phyloP scores from a whole-genome alignment of 1,140 invertebrate genomes.

The Drosophila arizonae region DNA sequence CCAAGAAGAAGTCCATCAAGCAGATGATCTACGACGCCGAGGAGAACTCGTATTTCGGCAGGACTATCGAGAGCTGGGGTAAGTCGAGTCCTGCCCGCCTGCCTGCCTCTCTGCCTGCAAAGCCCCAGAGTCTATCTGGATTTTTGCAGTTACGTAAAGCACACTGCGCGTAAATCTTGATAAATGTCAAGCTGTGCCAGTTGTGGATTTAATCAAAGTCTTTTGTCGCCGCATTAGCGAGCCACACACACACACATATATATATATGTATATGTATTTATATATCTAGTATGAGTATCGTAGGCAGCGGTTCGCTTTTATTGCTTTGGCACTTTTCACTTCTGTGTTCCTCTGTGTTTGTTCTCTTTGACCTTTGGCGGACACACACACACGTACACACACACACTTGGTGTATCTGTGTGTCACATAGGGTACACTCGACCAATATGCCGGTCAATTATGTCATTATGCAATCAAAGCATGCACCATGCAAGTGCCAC shows the following conservation, averaged over 20 bases:
- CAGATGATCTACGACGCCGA: conserved; percentile 88
- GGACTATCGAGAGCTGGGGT: conserved; percentile 89
- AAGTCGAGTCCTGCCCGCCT: conserved; percentile 80
- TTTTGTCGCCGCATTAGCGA: conserved; percentile 52
- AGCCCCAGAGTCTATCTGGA: too few species aligned
- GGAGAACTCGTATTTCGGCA: conserved; percentile 87
- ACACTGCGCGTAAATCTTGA: conserved; percentile 39
- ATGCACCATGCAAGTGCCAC: conserved; percentile 31
- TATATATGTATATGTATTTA: conserved; percentile 32
- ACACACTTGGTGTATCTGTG: too few species aligned
- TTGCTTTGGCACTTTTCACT: conserved; percentile 38
- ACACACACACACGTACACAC: conserved; percentile 17
- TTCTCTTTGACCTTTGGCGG: conserved; percentile 55
- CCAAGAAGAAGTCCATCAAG: conserved; percentile 85
- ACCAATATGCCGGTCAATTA: conserved; percentile 73
- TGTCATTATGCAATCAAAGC: conserved; percentile 72
- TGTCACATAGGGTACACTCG: conserved; percentile 36
- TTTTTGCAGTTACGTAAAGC: conserved; percentile 53
- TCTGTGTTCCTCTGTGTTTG: conserved; percentile 13
- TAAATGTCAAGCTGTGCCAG: conserved; percentile 54
- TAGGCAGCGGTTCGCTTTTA: conserved; percentile 31
- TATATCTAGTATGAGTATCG: conserved; percentile 8
- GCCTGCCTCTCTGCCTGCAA: neutral
- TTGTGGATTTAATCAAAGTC: conserved; percentile 51
- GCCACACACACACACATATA: conserved; percentile 14